Conservation (phyloP, 2,113 vertebrate species). For the Shinisaurus crocodilurus region DNA sequence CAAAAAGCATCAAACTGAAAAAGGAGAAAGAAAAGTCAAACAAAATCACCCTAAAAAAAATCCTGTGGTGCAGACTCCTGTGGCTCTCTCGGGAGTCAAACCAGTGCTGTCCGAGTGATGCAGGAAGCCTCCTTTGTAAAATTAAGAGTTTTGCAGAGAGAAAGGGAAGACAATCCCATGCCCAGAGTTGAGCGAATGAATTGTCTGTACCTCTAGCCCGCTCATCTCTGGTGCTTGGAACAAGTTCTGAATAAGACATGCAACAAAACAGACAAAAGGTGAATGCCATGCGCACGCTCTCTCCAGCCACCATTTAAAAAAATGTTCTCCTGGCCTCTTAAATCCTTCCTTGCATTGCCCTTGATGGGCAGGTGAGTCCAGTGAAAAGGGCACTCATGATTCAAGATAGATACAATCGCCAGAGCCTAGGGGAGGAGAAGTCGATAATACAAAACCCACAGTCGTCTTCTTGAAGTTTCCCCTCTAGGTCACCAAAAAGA, state of each 20-base stretch:
- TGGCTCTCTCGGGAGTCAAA: not conserved
- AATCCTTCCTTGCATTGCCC: too few species aligned
- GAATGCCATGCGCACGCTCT: too few species aligned
- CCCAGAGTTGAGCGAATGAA: not conserved
- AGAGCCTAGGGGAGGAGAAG: conserved; percentile 11
- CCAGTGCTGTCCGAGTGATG: not conserved
- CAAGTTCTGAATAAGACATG: not conserved
- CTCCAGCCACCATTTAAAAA: not conserved
- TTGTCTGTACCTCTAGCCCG: not conserved
- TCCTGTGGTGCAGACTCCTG: not conserved
- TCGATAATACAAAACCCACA: conserved; percentile 62
- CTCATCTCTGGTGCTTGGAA: not conserved
- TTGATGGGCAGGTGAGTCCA: not conserved
- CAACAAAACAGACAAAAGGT: not conserved
- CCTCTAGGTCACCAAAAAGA: conserved; percentile 35
- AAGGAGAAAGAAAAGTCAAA: rapidly evolving
- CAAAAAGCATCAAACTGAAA: rapidly evolving
- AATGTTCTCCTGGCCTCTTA: not conserved
- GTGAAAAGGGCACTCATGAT: not conserved
- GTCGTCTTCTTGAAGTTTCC: conserved; percentile 42
- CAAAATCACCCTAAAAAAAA: rapidly evolving
- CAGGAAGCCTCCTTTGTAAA: not conserved
- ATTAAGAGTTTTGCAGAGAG: not conserved
- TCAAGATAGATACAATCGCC: conserved; percentile 2
- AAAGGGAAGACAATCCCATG: not conserved